Evolutionary conservation across 53 echinoderm and acorn worm species (phyloP).

Genomic region (Holothuria scabra): DNA sequence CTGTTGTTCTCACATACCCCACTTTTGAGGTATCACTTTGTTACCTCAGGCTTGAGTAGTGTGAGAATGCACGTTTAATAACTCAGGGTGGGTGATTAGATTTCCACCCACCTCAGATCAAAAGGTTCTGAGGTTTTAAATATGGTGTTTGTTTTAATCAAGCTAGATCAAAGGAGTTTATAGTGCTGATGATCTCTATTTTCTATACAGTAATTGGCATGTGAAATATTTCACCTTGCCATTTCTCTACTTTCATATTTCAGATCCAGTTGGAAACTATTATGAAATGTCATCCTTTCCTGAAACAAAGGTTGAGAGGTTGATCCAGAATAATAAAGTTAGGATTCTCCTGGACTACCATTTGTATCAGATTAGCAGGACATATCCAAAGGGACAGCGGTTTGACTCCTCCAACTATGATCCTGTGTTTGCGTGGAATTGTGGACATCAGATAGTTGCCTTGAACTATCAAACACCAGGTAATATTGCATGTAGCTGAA

Average conservation of each 20-base stretch:
- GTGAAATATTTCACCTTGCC: too few relatives aligned
- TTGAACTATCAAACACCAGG: conserved; percentile 99
- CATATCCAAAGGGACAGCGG: conserved; percentile 95
- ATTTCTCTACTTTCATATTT: background rate
- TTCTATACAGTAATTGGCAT: too few relatives aligned
- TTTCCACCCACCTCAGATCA: too few relatives aligned
- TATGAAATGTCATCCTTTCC: conserved; percentile 99
- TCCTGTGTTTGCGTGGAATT: conserved; percentile 86
- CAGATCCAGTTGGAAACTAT: conserved; percentile 83
- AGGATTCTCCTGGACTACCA: conserved; percentile 77
- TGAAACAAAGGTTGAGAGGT: conserved; percentile 93
- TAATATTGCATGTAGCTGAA: background rate
- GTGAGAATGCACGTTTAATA: too few relatives aligned
- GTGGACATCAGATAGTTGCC: conserved; percentile 94
- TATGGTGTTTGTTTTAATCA: too few relatives aligned
- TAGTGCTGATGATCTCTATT: too few relatives aligned
- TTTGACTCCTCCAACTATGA: conserved; percentile 99
- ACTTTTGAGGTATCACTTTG: too few relatives aligned
- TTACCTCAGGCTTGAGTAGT: too few relatives aligned
- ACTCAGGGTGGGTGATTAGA: too few relatives aligned
- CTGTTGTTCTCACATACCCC: too few relatives aligned
- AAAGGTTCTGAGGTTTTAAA: too few relatives aligned
- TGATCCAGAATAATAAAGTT: conserved; percentile 60
- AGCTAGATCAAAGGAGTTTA: too few relatives aligned
- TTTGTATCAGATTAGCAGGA: conserved; percentile 79